phyloP scores from a whole-genome alignment of 2,888 invertebrate genomes.

The Watsonalla cultraria region DNA sequence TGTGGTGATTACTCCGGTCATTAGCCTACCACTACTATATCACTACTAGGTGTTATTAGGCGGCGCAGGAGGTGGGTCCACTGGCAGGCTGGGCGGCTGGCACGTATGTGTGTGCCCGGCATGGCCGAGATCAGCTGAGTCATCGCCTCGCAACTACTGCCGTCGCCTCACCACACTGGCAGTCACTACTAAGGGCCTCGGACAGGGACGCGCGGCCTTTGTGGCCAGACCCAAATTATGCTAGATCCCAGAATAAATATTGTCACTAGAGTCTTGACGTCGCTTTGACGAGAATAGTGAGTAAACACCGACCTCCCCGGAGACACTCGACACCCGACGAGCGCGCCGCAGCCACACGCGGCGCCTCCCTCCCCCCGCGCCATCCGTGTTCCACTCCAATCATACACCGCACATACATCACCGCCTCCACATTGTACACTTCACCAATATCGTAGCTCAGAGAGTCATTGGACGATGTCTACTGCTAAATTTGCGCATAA shows the following conservation, averaged over 20 bases:
- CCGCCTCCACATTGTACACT: background rate
- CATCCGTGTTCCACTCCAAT: background rate
- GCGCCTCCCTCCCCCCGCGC: slow-evolving; percentile 10
- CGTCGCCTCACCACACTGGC: background rate
- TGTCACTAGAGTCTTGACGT: slow-evolving; percentile 31
- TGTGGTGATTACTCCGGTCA: too few relatives aligned
- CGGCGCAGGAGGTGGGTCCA: too few relatives aligned
- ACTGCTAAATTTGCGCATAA: background rate
- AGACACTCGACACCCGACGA: slow-evolving; percentile 33
- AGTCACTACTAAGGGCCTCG: background rate
- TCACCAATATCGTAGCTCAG: background rate
- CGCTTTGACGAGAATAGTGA: slow-evolving; percentile 16
- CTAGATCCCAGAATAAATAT: slow-evolving; percentile 30
- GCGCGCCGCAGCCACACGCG: slow-evolving; percentile 29
- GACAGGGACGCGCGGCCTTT: slow-evolving; percentile 6
- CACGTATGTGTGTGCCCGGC: too few relatives aligned
- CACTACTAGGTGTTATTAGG: too few relatives aligned
- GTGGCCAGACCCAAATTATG: slow-evolving; percentile 16
- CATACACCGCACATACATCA: slow-evolving; percentile 8
- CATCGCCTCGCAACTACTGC: too few relatives aligned
- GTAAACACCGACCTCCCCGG: slow-evolving; percentile 43
- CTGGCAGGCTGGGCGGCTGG: too few relatives aligned
- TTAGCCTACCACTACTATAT: too few relatives aligned
- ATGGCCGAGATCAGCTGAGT: too few relatives aligned
- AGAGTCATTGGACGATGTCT: background rate